Conservation (phyloP, 2,888 invertebrate species). For the Idaea dimidiata region DNA sequence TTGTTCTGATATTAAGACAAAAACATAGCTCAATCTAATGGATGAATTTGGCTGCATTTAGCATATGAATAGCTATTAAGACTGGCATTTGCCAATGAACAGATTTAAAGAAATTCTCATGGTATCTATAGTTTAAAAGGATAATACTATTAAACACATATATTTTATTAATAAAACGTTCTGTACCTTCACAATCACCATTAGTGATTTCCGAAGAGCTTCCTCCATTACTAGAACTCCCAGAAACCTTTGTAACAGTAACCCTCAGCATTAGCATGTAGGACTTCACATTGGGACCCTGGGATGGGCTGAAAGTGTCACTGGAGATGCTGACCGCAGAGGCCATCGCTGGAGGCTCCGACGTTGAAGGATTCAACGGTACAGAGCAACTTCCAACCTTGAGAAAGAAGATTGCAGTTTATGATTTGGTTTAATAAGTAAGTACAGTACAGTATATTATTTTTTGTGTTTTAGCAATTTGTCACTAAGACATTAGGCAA, state of each 20-base stretch:
- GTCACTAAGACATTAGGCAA: no score
- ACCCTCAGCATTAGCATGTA: slow-evolving; percentile 90
- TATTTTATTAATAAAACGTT: slow-evolving; percentile 23
- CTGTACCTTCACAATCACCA: slow-evolving; percentile 73
- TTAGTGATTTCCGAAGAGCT: slow-evolving; percentile 73
- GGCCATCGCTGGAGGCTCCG: slow-evolving; percentile 84
- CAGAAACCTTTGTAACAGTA: slow-evolving; percentile 63
- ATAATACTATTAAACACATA: no score
- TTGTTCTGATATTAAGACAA: no score
- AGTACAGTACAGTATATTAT: no score
- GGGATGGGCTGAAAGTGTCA: slow-evolving; percentile 89
- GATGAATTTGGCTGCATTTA: no score
- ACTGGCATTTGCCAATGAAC: no score
- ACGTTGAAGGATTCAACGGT: slow-evolving; percentile 85
- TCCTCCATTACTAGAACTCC: slow-evolving; percentile 46
- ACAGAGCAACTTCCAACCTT: slow-evolving; percentile 87
- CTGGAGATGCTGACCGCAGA: slow-evolving; percentile 92
- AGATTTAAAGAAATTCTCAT: no score
- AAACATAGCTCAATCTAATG: no score
- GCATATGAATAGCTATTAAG: no score
- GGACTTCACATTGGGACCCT: slow-evolving; percentile 90
- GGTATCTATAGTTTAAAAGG: no score
- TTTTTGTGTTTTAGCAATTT: no score
- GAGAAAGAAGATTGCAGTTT: background rate
- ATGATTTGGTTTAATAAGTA: slow-evolving; percentile 3